phyloP scores from a whole-genome alignment of 2,888 invertebrate genomes.

The Zaprionus bogoriensis region DNA sequence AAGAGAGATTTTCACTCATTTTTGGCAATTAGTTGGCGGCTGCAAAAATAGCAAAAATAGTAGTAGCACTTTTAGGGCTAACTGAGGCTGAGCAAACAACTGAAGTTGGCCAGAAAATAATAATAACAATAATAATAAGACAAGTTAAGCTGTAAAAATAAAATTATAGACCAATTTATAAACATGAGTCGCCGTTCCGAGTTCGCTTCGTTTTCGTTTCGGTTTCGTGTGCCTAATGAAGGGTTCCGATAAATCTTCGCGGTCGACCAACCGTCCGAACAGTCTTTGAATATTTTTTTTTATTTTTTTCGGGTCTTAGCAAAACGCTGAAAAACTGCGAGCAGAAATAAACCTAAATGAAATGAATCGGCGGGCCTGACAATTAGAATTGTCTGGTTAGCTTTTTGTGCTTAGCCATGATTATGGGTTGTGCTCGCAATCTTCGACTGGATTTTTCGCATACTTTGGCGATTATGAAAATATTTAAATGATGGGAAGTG shows the following conservation, averaged over 20 bases:
- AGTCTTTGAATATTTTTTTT: conserved; percentile 21
- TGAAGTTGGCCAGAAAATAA: conserved; percentile 11
- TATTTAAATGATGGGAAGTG: conserved; percentile 70
- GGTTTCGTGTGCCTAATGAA: conserved; percentile 68
- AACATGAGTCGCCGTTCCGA: conserved; percentile 69
- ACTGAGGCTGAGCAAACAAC: conserved; percentile 31
- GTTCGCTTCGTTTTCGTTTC: conserved; percentile 1
- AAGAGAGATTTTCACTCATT: conserved; percentile 47
- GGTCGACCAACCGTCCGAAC: no score
- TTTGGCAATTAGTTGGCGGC: conserved; percentile 68
- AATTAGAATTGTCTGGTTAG: conserved; percentile 74
- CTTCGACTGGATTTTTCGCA: no score
- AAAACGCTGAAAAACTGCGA: conserved; percentile 78
- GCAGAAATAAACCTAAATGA: conserved; percentile 48
- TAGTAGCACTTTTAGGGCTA: conserved; percentile 15
- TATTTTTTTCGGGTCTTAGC: conserved; percentile 48
- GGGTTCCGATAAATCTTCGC: conserved; percentile 60
- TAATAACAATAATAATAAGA: conserved; percentile 31
- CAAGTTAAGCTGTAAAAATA: conserved; percentile 70
- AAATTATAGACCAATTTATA: conserved; percentile 80
- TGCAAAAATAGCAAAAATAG: conserved; percentile 51
- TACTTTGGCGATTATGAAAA: conserved; percentile 55
- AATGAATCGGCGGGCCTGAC: conserved; percentile 66
- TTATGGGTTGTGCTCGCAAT: conserved; percentile 52
- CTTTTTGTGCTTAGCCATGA: conserved; percentile 68